These are phyloP conservation scores for Chinchilla lanigera DNA, from an alignment of 2,113 vertebrate species.

Conservation along the genomic window DNA sequence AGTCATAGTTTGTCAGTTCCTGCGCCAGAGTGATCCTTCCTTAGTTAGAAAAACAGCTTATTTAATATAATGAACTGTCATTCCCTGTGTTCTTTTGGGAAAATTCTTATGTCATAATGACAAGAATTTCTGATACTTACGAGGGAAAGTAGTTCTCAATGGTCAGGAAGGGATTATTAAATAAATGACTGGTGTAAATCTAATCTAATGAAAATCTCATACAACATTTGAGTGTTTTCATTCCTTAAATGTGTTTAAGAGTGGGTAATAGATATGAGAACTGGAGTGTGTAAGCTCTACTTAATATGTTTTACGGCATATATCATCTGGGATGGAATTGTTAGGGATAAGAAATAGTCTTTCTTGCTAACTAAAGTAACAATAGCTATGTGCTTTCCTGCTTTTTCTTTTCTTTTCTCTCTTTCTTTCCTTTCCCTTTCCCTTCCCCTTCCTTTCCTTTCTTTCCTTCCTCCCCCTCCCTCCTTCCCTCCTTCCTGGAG, in stretches of 20 bases:
- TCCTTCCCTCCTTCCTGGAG: not conserved
- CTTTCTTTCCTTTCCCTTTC: too few relatives aligned
- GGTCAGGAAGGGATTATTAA: not conserved
- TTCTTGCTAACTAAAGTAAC: not conserved
- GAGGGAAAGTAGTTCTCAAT: not conserved
- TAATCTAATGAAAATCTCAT: not conserved
- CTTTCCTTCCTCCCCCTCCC: too few relatives aligned
- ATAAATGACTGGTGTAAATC: not conserved
- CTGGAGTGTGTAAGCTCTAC: not conserved
- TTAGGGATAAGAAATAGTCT: not conserved
- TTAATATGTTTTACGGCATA: not conserved
- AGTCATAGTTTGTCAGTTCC: not conserved
- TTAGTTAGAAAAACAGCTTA: not conserved
- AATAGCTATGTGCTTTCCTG: not conserved
- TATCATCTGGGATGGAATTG: not conserved
- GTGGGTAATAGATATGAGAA: not conserved
- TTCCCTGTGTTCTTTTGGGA: not conserved
- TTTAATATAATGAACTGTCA: not conserved
- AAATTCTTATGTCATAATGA: not conserved
- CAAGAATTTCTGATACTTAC: not conserved
- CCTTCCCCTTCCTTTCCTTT: too few relatives aligned
- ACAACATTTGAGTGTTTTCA: not conserved
- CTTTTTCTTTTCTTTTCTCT: not conserved
- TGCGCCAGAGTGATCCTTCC: not conserved
- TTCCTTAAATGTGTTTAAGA: constrained; percentile 10